Base-by-base conservation (phyloP, 2,113 vertebrate species). In the Nibea albiflora region DNA sequence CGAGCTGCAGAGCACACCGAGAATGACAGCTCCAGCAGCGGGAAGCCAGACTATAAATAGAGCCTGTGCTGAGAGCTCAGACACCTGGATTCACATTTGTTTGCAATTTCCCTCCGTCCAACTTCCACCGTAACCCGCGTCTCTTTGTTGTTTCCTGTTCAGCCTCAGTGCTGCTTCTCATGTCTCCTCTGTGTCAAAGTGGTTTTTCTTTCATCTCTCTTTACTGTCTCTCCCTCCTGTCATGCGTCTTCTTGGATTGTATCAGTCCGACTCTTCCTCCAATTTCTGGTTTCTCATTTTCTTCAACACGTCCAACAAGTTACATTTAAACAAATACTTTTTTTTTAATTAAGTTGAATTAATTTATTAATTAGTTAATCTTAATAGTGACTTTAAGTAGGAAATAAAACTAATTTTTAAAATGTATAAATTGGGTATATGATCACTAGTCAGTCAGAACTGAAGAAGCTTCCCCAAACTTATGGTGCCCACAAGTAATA, bases 41-140 rank as follows among this genome's bases (percentile, higher is more conserved):
- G 84, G 87, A 57, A 47, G 85, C 74, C 28, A 8, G 44, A 31
- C 88, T 89, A 93, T 87, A 89, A 89, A 92, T 93, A 90, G 83
- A 91, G n/a, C 70, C 73, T 56, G 84, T 57, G 79, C 76, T 52
- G 82, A 64, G 66, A 39, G 72, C 81, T 74, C 47, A 73, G 83
- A 81, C 86, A 91, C 92, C 85, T 90, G 88, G 79, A 88, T 88
- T 82, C 83, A 53, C 69, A 72, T 75, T 74, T 22, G 52, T 60
- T 81, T 11, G 22, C 85, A 46, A 66, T 73, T 78, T 85, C 52
- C 22, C 68, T 44, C 60, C 47, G 20, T 66, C 47, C 73, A 56
- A 68, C 73, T 61, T 72, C 56, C 22, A 47, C 54, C 46, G 64
- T 15, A 56, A 54, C 46, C 49, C 11, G 53, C 69, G 47, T 42